These are phyloP conservation scores for Gallinago jamesoni DNA, from an alignment of 2,113 vertebrate genomes.

Conservation along the genomic window DNA sequence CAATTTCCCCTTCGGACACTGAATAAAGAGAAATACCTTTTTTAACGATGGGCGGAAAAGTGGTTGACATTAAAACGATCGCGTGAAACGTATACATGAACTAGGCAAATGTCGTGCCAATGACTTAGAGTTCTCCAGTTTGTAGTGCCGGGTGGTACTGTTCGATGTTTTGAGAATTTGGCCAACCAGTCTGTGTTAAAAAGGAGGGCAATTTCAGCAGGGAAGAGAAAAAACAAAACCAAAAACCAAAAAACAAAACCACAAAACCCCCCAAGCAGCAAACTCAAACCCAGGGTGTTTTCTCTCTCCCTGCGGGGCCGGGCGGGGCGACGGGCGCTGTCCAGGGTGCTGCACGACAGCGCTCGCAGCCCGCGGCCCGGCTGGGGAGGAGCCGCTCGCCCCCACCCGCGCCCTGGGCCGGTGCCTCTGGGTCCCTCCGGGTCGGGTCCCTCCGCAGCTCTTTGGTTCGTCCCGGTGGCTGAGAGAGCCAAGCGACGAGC, in stretches of 20 bases:
- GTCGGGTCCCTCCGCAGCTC: background rate
- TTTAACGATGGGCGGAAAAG: too few species aligned
- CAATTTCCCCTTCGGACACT: background rate
- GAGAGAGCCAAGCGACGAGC: background rate
- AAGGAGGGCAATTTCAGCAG: background rate
- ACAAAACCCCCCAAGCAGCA: background rate
- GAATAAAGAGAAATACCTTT: background rate
- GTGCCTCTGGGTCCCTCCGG: background rate
- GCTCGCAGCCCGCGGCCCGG: accelerated
- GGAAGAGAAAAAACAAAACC: background rate
- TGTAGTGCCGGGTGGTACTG: background rate
- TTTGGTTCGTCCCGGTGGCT: background rate
- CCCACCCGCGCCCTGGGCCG: background rate
- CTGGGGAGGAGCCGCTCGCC: accelerated
- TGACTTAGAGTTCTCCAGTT: background rate
- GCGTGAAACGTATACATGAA: background rate
- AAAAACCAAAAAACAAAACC: too few species aligned
- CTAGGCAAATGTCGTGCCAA: background rate
- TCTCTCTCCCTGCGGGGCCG: too few species aligned
- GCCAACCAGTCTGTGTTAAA: background rate
- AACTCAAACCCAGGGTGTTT: background rate
- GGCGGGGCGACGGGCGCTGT: background rate
- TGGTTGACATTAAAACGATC: too few species aligned
- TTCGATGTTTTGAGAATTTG: background rate
- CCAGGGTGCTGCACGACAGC: background rate